A percentile compares a stretch with the other conserved stretches of the same genome.
Conservation (phyloP, 2,113 vertebrate species). For the Dicentrarchus labrax region DNA sequence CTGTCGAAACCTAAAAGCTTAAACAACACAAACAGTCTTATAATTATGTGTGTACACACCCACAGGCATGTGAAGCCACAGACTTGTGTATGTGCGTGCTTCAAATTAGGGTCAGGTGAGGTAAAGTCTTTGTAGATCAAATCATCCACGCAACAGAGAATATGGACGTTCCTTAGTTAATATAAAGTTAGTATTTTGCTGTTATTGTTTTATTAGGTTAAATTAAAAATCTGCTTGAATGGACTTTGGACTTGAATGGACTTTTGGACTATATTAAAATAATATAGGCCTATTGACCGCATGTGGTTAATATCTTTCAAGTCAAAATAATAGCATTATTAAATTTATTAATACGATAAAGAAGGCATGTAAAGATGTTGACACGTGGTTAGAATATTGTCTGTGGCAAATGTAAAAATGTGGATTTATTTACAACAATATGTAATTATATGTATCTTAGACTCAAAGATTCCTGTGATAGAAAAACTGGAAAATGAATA, state of each 20-base stretch:
- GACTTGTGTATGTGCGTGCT: background rate
- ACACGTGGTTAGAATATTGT: no score
- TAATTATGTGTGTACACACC: background rate
- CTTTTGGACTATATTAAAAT: background rate
- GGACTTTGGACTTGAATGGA: no score
- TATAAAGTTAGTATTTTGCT: background rate
- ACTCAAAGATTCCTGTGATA: background rate
- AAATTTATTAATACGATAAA: no score
- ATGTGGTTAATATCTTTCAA: background rate
- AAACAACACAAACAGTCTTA: background rate
- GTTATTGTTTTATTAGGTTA: background rate
- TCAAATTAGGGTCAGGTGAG: background rate
- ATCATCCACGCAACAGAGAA: background rate
- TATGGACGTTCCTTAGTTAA: background rate
- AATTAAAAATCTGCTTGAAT: no score
- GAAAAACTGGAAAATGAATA: no score
- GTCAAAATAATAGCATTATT: no score
- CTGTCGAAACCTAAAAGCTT: background rate
- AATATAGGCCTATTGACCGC: no score
- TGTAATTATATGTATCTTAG: background rate
- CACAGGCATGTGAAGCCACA: conserved; percentile 5
- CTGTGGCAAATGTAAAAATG: background rate
- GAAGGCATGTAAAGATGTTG: no score
- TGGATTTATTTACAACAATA: background rate
- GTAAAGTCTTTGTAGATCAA: background rate